A percentile compares a stretch with the other conserved stretches of the same genome.
Conservation (phyloP, 2,888 invertebrate genomes). For the Psylliodes chrysocephalus region DNA sequence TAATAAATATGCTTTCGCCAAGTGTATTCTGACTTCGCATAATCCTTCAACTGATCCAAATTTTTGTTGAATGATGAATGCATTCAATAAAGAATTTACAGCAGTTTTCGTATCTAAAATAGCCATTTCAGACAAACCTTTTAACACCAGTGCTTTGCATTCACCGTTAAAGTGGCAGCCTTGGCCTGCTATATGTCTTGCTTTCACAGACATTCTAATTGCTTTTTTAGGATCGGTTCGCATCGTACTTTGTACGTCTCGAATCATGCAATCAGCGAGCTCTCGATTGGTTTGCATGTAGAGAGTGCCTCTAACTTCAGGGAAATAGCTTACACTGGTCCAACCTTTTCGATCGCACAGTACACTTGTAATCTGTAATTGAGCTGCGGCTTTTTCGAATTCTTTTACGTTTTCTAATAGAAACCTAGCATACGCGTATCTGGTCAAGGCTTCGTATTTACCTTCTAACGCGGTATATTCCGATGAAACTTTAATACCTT, state of each 20-base stretch:
- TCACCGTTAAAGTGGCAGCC: slow-evolving; percentile 64
- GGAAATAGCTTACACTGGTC: slow-evolving; percentile 53
- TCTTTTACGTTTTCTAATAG: slow-evolving; percentile 67
- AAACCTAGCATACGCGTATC: slow-evolving; percentile 68
- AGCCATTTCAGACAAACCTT: slow-evolving; percentile 67
- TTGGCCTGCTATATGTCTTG: slow-evolving; percentile 68
- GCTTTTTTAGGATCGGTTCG: slow-evolving; percentile 63
- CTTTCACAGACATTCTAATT: slow-evolving; percentile 65
- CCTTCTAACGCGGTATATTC: slow-evolving; percentile 65
- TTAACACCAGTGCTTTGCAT: slow-evolving; percentile 67
- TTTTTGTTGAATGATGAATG: slow-evolving; percentile 63
- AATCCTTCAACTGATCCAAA: slow-evolving; percentile 63
- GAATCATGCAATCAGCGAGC: slow-evolving; percentile 62
- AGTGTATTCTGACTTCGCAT: slow-evolving; percentile 67
- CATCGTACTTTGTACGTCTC: slow-evolving; percentile 61
- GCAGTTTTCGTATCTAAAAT: slow-evolving; percentile 66
- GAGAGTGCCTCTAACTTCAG: slow-evolving; percentile 58
- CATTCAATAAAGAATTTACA: slow-evolving; percentile 66
- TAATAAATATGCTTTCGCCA: slow-evolving; percentile 67
- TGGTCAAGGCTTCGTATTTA: slow-evolving; percentile 65
- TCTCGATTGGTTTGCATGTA: slow-evolving; percentile 65
- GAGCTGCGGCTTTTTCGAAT: slow-evolving; percentile 49
- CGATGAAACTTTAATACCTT: slow-evolving; percentile 65
- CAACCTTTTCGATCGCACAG: slow-evolving; percentile 58
- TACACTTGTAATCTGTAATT: slow-evolving; percentile 50